Conservation (phyloP, 2,888 invertebrate species). For the Netelia inedita region DNA sequence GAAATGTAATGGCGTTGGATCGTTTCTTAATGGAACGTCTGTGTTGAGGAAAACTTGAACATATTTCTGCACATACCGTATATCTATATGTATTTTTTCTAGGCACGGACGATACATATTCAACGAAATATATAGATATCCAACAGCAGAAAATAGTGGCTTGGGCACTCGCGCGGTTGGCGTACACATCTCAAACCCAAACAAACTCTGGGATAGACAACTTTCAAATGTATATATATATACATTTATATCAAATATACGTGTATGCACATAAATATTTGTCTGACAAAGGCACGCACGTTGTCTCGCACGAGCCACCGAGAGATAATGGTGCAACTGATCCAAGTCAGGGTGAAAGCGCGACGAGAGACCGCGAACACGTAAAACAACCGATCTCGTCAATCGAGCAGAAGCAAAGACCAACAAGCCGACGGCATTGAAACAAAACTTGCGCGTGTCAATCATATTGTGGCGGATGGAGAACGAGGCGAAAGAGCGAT, state of each 20-base stretch:
- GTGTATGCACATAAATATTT: background rate
- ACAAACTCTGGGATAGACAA: constrained; percentile 10
- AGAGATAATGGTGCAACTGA: constrained; percentile 49
- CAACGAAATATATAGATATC: no score
- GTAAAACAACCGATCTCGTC: constrained; percentile 20
- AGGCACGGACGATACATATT: no score
- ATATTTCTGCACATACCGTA: background rate
- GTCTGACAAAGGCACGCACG: constrained; percentile 19
- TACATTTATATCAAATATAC: background rate
- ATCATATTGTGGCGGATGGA: constrained; percentile 8
- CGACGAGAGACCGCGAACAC: constrained; percentile 44
- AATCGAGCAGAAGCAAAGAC: constrained; percentile 19
- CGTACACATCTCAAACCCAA: background rate
- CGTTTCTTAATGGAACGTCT: constrained; percentile 30
- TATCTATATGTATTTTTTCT: background rate
- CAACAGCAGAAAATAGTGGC: background rate
- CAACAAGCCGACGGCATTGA: constrained; percentile 31
- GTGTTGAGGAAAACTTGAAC: constrained; percentile 24
- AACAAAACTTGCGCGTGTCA: constrained; percentile 16
- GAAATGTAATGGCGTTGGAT: background rate
- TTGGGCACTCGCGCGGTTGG: background rate
- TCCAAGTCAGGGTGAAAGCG: constrained; percentile 54
- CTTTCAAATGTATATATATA: constrained; percentile 5
- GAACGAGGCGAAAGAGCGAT: background rate
- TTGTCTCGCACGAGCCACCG: constrained; percentile 24